Evolutionary conservation across 2,888 invertebrate genomes (phyloP).

Genomic region (Coleophora deauratella): DNA sequence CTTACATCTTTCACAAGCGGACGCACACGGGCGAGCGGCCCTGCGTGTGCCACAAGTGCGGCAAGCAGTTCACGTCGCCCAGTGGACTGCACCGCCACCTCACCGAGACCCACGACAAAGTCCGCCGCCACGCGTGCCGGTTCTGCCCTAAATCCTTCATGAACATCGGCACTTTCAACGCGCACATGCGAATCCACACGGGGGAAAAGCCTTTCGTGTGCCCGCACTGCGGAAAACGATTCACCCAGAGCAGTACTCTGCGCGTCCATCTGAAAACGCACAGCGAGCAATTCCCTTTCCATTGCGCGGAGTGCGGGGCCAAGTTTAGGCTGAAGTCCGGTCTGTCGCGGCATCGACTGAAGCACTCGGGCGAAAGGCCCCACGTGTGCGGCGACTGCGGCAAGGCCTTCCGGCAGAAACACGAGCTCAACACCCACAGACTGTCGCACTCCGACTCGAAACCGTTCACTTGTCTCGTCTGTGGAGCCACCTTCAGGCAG

Average conservation of each 20-base stretch:
- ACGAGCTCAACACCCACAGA: slow-evolving; percentile 73
- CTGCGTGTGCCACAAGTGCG: slow-evolving; percentile 78
- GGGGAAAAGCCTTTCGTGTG: slow-evolving; percentile 75
- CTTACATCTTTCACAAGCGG: slow-evolving; percentile 75
- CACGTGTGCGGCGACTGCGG: slow-evolving; percentile 74
- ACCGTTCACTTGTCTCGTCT: slow-evolving; percentile 54
- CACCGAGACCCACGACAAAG: slow-evolving; percentile 76
- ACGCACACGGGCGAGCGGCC: slow-evolving; percentile 80
- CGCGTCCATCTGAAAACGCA: slow-evolving; percentile 77
- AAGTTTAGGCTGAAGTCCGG: slow-evolving; percentile 75
- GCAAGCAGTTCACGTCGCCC: slow-evolving; percentile 78
- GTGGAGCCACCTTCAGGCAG: slow-evolving; percentile 63
- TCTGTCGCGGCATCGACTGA: slow-evolving; percentile 70
- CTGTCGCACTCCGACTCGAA: slow-evolving; percentile 54
- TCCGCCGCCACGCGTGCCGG: slow-evolving; percentile 74
- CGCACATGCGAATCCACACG: slow-evolving; percentile 75
- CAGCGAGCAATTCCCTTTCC: slow-evolving; percentile 67
- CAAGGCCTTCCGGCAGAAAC: slow-evolving; percentile 72
- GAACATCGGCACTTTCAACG: slow-evolving; percentile 74
- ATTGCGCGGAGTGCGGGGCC: slow-evolving; percentile 75
- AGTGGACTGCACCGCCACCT: slow-evolving; percentile 77
- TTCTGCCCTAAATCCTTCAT: slow-evolving; percentile 73
- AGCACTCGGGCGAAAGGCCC: slow-evolving; percentile 77
- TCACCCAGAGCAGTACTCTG: slow-evolving; percentile 78
- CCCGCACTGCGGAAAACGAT: slow-evolving; percentile 75